A percentile compares a stretch with the other conserved stretches of the same genome.
Conservation (phyloP, 2,797 vertebrate species). For the Nothura maculosa region DNA sequence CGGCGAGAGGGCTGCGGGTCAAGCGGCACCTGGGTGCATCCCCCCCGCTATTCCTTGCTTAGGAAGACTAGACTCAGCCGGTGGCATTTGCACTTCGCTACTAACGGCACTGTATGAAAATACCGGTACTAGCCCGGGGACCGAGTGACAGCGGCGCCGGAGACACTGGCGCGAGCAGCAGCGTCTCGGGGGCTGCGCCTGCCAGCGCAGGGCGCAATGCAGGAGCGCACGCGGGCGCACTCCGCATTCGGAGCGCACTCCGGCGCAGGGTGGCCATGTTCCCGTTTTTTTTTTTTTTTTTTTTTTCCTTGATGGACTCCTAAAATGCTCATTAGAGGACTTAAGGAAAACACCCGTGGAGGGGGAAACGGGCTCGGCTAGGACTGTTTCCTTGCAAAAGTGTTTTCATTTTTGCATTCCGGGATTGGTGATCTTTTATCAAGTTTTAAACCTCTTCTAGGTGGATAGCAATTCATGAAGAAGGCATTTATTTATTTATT, state of each 20-base stretch:
- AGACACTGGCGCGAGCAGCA: background rate
- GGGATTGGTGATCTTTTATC: background rate
- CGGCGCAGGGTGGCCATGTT: conserved; percentile 57
- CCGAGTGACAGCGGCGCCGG: background rate
- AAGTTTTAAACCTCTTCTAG: background rate
- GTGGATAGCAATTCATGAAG: background rate
- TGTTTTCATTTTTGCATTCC: background rate
- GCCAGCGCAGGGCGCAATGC: conserved; percentile 46
- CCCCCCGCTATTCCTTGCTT: too few species aligned
- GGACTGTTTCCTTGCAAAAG: background rate
- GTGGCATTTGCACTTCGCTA: background rate
- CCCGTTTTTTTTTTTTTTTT: background rate
- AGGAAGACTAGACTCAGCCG: background rate
- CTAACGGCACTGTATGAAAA: background rate
- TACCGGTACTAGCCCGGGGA: background rate
- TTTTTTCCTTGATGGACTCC: background rate
- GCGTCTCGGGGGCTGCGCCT: background rate
- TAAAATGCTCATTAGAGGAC: background rate
- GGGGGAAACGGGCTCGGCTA: background rate
- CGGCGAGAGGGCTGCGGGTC: background rate
- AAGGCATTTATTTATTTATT: background rate
- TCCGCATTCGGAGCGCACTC: conserved; percentile 59
- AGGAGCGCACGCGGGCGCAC: conserved; percentile 11
- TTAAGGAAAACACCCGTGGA: background rate
- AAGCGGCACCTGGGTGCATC: background rate